Conservation (phyloP, 2,113 vertebrate genomes). For the Tautogolabrus adspersus region DNA sequence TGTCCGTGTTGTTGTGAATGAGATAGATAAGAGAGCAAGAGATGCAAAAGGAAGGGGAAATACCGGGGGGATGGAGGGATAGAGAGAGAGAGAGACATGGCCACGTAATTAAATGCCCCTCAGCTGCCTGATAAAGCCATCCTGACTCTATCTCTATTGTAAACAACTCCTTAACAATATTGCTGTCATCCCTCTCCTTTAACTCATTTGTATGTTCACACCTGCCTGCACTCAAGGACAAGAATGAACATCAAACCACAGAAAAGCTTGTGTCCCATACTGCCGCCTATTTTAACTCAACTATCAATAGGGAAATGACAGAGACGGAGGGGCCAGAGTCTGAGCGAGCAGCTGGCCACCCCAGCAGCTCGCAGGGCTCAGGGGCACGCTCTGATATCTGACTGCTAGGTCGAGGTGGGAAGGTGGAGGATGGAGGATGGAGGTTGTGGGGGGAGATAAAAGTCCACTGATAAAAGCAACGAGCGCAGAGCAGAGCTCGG, state of each 20-base stretch:
- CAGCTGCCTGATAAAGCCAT: constrained; percentile 62
- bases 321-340: background rate
- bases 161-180: constrained; percentile 48
- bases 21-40: constrained; percentile 52
- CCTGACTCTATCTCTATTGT: constrained; percentile 12
- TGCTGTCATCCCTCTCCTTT: constrained; percentile 3
- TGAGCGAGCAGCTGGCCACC: constrained; percentile 54
- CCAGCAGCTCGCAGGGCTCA: constrained; percentile 38
- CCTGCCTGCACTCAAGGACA: constrained; percentile 7
- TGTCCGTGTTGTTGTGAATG: constrained; percentile 15
- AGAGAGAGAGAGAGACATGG: constrained; percentile 44
- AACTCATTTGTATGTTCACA: constrained; percentile 16
- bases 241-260: background rate
- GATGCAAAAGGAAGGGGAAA: constrained; percentile 25
- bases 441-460: constrained; percentile 55
- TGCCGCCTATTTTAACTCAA: background rate
- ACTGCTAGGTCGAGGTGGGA: constrained; percentile 55
- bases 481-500: constrained; percentile 31
- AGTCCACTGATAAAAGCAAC: constrained; percentile 71
- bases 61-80: background rate
- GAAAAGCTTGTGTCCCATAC: background rate
- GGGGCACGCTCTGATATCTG: constrained; percentile 61
- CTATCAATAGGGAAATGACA: background rate
- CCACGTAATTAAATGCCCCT: constrained; percentile 73
- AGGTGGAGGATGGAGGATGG: constrained; percentile 32